Evolutionary conservation across 2,888 invertebrate genomes (phyloP).

Genomic region (Gnatocerus cornutus): DNA sequence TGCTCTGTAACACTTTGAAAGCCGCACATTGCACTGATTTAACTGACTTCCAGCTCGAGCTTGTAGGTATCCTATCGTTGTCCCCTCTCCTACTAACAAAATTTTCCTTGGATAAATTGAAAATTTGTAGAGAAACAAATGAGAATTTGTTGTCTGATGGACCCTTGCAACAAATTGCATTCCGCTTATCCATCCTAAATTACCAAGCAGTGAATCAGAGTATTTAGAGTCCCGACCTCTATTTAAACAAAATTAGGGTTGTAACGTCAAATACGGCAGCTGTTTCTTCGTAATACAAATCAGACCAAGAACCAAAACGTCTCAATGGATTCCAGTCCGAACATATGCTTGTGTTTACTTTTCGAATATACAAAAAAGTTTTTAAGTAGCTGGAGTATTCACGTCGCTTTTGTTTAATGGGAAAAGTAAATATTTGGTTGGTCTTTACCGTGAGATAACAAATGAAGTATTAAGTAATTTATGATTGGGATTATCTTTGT

Average conservation of each 20-base stretch:
- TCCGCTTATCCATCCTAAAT: too few species aligned
- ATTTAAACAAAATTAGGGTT: conserved; percentile 14
- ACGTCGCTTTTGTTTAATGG: conserved; percentile 44
- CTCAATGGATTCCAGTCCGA: conserved; percentile 14
- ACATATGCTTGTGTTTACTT: conserved; percentile 36
- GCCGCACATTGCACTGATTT: too few species aligned
- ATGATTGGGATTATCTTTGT: conserved; percentile 29
- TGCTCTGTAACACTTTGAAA: neutral
- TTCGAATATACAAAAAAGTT: conserved; percentile 28
- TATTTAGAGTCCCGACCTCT: neutral
- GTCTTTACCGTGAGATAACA: conserved; percentile 47
- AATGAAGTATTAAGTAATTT: conserved; percentile 46
- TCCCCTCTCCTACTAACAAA: too few species aligned
- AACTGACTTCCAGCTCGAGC: too few species aligned
- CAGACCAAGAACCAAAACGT: conserved; percentile 17
- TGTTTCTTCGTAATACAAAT: conserved; percentile 6
- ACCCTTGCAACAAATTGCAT: too few species aligned
- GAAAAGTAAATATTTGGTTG: conserved; percentile 43
- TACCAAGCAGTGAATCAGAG: too few species aligned
- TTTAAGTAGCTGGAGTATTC: conserved; percentile 38
- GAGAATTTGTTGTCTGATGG: too few species aligned
- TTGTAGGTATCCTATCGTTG: too few species aligned
- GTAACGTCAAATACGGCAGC: conserved; percentile 7
- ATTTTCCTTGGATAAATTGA: too few species aligned
- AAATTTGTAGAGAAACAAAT: too few species aligned